Evolutionary conservation across 2,797 vertebrate species (phyloP).

Genomic region (Sebastes oblongus): DNA sequence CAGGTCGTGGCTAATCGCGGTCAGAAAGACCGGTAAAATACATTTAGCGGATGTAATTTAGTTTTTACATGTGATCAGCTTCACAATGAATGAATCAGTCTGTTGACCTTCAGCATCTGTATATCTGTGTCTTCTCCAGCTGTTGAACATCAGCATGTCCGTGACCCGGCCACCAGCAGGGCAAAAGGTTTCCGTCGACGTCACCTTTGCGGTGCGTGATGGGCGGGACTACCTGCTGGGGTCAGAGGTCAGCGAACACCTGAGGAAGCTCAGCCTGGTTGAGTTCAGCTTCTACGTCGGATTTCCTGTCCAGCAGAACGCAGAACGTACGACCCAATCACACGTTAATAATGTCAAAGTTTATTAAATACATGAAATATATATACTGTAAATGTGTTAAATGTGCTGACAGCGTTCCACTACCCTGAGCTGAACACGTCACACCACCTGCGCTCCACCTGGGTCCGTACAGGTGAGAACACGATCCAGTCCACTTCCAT

Average conservation of each 20-base stretch:
- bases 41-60: no score
- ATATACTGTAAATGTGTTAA: background rate
- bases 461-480: constrained; percentile 93
- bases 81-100: no score
- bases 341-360: background rate
- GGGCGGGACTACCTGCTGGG: constrained; percentile 84
- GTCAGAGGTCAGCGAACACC: constrained; percentile 89
- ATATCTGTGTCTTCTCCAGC: constrained; percentile 77
- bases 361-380: background rate
- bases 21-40: no score
- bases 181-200: constrained; percentile 87
- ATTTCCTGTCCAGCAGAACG: constrained; percentile 91
- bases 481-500: background rate
- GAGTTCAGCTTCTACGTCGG: constrained; percentile 98
- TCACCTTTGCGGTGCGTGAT: constrained; percentile 87
- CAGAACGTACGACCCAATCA: constrained; percentile 88
- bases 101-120: background rate
- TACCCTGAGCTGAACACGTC: constrained; percentile 94
- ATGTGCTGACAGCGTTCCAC: constrained; percentile 80
- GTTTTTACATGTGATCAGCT: no score
- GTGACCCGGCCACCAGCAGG: constrained; percentile 50
- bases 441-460: constrained; percentile 90
- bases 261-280: constrained; percentile 90
- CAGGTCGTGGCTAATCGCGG: no score
- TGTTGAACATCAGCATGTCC: constrained; percentile 88